A percentile compares a stretch with the other conserved stretches of the same genome.
Conservation (phyloP, 2,113 vertebrate genomes). For the Rostratula benghalensis region DNA sequence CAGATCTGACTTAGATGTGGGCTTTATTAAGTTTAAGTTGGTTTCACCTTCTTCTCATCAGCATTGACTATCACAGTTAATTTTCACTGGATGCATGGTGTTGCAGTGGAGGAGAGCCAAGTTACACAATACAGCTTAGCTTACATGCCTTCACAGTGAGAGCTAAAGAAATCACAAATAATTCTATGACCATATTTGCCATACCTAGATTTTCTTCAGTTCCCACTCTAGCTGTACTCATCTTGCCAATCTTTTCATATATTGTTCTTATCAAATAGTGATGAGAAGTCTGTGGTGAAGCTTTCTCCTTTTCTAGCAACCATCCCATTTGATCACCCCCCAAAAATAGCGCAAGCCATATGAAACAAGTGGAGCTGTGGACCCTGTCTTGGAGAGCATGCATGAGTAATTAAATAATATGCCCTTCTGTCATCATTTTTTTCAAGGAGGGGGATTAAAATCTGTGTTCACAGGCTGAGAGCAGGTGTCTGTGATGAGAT, state of each 20-base stretch:
- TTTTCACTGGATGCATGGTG: not conserved
- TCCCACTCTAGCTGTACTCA: not conserved
- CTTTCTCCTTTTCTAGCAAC: conserved; percentile 3
- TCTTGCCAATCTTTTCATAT: not conserved
- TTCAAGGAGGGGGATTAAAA: conserved; percentile 37
- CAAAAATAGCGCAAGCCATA: not conserved
- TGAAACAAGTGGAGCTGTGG: conserved; percentile 28
- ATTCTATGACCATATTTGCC: not conserved
- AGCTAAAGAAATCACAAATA: not conserved
- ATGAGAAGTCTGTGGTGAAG: not conserved
- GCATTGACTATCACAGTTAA: not conserved
- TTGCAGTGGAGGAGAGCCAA: not conserved
- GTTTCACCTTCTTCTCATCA: not conserved
- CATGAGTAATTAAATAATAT: conserved; percentile 61
- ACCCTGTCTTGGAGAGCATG: conserved; percentile 35
- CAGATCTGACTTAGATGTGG: not conserved
- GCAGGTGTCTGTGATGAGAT: conserved; percentile 63
- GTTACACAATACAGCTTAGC: not conserved
- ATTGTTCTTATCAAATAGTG: not conserved
- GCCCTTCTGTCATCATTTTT: conserved; percentile 60
- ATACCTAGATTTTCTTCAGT: not conserved
- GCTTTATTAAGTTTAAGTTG: not conserved
- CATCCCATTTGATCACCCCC: not conserved
- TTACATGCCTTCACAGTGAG: not conserved
- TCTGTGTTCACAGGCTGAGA: conserved; percentile 57